These are phyloP conservation scores for Drosophila anomelani DNA, from an alignment of 2,888 invertebrate species.

Conservation along the genomic window DNA sequence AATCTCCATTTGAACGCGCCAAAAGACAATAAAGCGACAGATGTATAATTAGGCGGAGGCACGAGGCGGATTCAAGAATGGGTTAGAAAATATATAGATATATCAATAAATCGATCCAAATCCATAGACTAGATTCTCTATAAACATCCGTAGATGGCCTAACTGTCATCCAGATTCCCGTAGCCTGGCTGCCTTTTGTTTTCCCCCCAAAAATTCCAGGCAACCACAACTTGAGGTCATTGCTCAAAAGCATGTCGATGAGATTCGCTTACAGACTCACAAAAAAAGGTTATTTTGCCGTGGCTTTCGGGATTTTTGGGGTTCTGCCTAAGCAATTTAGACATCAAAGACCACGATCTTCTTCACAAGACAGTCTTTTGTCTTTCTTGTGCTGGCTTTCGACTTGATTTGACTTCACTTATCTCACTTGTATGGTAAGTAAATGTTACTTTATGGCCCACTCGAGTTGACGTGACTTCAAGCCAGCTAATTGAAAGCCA, in stretches of 20 bases:
- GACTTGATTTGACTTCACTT: constrained; percentile 38
- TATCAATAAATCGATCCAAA: no score
- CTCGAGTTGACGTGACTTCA: constrained; percentile 28
- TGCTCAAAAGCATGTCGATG: constrained; percentile 47
- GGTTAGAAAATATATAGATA: not conserved
- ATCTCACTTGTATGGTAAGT: constrained; percentile 1
- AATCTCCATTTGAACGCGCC: constrained; percentile 57
- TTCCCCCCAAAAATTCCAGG: not conserved
- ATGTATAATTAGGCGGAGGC: constrained; percentile 28
- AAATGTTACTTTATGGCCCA: constrained; percentile 2
- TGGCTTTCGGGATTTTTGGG: not conserved
- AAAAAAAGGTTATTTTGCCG: constrained; percentile 19
- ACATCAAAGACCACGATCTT: constrained; percentile 21
- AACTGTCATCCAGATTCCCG: not conserved
- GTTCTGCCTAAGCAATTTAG: constrained; percentile 20
- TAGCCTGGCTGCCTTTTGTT: constrained; percentile 5
- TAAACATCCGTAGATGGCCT: not conserved
- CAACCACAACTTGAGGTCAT: constrained; percentile 58
- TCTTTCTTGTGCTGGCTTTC: constrained; percentile 21
- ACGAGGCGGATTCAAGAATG: not conserved
- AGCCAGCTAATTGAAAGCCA: constrained; percentile 24
- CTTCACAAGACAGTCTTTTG: constrained; percentile 23
- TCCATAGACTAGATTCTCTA: not conserved
- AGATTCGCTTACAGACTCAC: constrained; percentile 1
- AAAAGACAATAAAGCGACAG: constrained; percentile 34